Base-by-base conservation (phyloP, 2,797 vertebrate species). In the Periparus ater region DNA sequence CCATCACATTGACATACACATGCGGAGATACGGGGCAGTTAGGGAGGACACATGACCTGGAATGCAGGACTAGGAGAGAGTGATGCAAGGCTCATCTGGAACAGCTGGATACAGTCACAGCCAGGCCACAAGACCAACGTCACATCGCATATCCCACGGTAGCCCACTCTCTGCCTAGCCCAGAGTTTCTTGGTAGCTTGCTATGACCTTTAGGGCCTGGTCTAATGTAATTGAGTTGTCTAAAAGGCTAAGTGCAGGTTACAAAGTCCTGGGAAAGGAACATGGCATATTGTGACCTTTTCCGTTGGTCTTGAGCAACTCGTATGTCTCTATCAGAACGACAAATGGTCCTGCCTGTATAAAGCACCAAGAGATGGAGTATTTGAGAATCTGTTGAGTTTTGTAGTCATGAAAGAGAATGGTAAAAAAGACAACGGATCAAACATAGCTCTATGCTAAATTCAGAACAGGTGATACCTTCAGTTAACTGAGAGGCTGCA, bases 131-230 rank as follows among this genome's bases (percentile, higher is more conserved):
- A 93, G 80, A 96, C 80, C 94, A 96, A 96, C 89, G 93, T 73
- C 71, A 78, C 95, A 96, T 70, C 42, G 73, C 78, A 73, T 48
- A 93, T 94, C 96, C 96, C 96, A 96, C 0, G 89, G 95, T 27
- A 95, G 96, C 97, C 97, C 97, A 97, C 92, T 94, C 94, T 97
- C 90, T 88, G 95, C 94, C 91, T 93, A 95, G 86, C 80, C 67
- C 72, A 77, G 66, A 93, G 76, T 84, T 93, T 80, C 78, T 50
- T 17, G 23, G 60, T 78, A 92, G 78, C 62, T 94, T 81, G 40
- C 63, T 85, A 14, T 22, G 60, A 90, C 66, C 21, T 81, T 70
- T 51, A 91, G 55, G 62, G 62, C 32, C 27, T 51, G 23, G 54
- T 79, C 70, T 82, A 86, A 93, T 12, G 40, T 55, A 86, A 32